Base-by-base conservation (phyloP, 2,888 invertebrate genomes). In the Timema cristinae region DNA sequence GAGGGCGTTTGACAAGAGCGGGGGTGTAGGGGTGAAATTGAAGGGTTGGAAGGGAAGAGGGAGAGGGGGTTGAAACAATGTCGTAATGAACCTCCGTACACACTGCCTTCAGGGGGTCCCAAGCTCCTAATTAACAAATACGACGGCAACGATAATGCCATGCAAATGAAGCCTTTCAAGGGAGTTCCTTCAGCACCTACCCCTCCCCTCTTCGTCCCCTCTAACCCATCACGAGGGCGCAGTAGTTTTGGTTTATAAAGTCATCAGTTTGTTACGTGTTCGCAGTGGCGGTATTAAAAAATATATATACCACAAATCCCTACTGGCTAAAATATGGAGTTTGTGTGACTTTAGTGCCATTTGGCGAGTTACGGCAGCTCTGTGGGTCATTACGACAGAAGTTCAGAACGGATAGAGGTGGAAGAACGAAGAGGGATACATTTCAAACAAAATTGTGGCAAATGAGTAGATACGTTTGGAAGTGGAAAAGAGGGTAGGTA, bases 121-220 rank as follows among this genome's bases (percentile, higher is more conserved):
- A 48, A 32, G 32, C 32, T 63, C 47, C 47, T 63, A 63, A 63
- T 63, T 63, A 63, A 63, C 63, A 63, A 63, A 63, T 63, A 63
- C 63, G 63, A 63, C 63, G 48, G 32, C 63, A 15, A 48, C 63
- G 32, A 63, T 63, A 63, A 63, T 63, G 63, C 47, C 63, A 63
- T 63, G 63, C 63, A 63, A 63, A 63, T 63, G 63, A 63, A 11
- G 63, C 63, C 63, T 63, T 63, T 63, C 63, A 63, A 13, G 47
- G 13, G 63, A 11, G 63, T 59, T 54, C 11, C n/a, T 54, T 54
- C 54, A 13, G 11, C n/a, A 11, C 54, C n/a, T n/a, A 54, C 54
- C 54, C 52, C 54, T n/a, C 54, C 54, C 54, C 54, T n/a, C 54
- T 13, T n/a, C 54, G 11, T n/a, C 54, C 54, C 54, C 54, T 54